Base-by-base conservation (phyloP, 2,797 vertebrate genomes). In the Chanos chanos region DNA sequence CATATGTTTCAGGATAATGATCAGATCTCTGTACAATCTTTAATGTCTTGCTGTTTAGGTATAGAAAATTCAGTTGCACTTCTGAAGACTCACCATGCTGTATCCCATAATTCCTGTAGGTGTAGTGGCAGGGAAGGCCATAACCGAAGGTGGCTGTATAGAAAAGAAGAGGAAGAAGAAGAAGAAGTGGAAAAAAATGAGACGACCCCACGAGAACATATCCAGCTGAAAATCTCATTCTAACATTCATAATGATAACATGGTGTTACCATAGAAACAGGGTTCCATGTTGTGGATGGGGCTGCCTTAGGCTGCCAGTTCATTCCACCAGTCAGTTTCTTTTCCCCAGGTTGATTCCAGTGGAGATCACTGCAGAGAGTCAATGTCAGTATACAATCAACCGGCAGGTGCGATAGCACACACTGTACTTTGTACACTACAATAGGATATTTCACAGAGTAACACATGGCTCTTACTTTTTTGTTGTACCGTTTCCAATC, bases 281-380 rank as follows among this genome's bases (percentile, higher is more conserved):
- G 94, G 21, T 93, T 99, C 97, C 97, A 99, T 19, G 96, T 96
- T 30, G 96, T 97, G 68, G 91, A 91, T 1, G 96, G 94, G 19
- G 95, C 96, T 30, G 92, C 90, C 85, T 96, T 99, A 78, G 95
- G 97, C 71, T 99, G 97, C 97, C 97, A 99, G 85, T 97, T 94
- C 87, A 94, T 94, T 79, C 97, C 97, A 59, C 97, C 97, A 49
- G 97, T 99, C 81, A 99, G 86, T 80, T 92, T 96, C 87, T 94
- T 99, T 85, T 99, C 96, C 75, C 97, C 96, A 43, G 96, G 97
- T 74, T 99, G 97, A 85, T 88, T 97, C 97, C 96, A 99, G 86
- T 96, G 94, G 75, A 99, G 95, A 87, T 99, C 96, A 89, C 97
- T 99, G 86, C 13, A 81, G 88, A 89, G 81, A 64, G 80, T n/a